Base-by-base conservation (phyloP, 2,797 vertebrate genomes). In the Diplodus puntazzo region DNA sequence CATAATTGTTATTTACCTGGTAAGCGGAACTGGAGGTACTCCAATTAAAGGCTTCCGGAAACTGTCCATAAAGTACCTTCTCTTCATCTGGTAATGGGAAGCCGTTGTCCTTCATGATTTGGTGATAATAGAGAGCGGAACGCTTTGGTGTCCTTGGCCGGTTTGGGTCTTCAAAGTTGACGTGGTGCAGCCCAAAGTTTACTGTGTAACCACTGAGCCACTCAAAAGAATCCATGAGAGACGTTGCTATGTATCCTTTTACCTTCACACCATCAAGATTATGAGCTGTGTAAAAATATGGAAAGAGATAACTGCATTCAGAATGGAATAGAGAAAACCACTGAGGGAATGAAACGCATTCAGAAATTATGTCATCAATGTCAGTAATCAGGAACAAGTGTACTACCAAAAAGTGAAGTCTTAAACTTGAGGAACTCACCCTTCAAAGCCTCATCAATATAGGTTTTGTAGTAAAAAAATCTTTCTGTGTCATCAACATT, bases 151-250 rank as follows among this genome's bases (percentile, higher is more conserved):
- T 97, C 68, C 97, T 97, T 6, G 97, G 95, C 3, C 95, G 91
- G 73, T 79, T 94, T 54, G 84, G 84, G 16, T 96, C 69, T 16
- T 75, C 80, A 67, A 99, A 99, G 87, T 99, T 95, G 14, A 99
- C 95, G 9, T 97, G 95, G 81, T 98, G 93, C 46, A 99, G 78
- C 14, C 98, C 98, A 89, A 96, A 98, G 60, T 93, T 95, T 50
- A 97, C 58, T 0, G 79, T 95, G 83, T 98, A 98, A 45, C 97
- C 97, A 34, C 90, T 30, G 8, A 95, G 67, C 98, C 98, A 99
- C 88, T 98, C 98, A 89, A 99, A 99, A n/a, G 59, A 93, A 90
- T 99, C 98, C 97, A 98, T 95, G 16, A 99, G 92, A 49, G 97
- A 96, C 88, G 95, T 91, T 11, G 92, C 95, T 0, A 89, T 82